Percentiles rank a stretch among this genome's conserved stretches.
Evolutionary conservation across 2,797 vertebrate genomes (phyloP).

Genomic region (Gymnoscopelus microlampas): DNA sequence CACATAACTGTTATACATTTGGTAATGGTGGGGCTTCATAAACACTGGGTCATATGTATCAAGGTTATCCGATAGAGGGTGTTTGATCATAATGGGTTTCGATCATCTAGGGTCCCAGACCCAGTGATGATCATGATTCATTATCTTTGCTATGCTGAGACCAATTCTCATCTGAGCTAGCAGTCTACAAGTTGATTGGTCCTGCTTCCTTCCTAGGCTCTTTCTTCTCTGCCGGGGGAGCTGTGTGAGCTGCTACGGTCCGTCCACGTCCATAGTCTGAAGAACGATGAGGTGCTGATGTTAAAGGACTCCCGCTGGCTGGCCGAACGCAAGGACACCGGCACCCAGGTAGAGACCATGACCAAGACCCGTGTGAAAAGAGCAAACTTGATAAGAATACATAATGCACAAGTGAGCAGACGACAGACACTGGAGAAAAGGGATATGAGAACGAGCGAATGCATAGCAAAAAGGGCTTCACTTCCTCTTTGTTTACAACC

Average conservation of each 20-base stretch:
- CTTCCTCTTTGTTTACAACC: background rate
- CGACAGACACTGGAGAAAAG: constrained; percentile 15
- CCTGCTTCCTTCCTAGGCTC: constrained; percentile 52
- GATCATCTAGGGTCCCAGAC: too few species aligned
- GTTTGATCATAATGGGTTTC: background rate
- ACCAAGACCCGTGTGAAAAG: background rate
- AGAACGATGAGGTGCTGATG: constrained; percentile 93
- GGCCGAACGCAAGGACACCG: constrained; percentile 59
- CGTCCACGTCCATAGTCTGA: constrained; percentile 87
- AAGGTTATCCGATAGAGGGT: background rate
- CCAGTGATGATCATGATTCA: too few species aligned
- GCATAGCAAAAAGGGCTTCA: background rate
- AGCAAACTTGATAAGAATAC: constrained; percentile 15
- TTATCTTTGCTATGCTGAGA: background rate
- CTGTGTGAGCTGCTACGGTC: constrained; percentile 90
- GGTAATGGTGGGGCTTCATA: background rate
- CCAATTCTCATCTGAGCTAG: background rate
- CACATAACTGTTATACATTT: background rate
- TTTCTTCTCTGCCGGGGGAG: constrained; percentile 84
- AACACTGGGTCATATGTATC: background rate
- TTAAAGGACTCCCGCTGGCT: constrained; percentile 87
- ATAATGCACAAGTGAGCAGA: constrained; percentile 25
- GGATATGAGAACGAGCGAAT: constrained; percentile 7
- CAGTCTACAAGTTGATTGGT: background rate
- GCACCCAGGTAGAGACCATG: constrained; percentile 56